Percentiles rank a stretch among this genome's conserved stretches.
Evolutionary conservation across 2,113 vertebrate species (phyloP).

Genomic region (Piprites chloris): DNA sequence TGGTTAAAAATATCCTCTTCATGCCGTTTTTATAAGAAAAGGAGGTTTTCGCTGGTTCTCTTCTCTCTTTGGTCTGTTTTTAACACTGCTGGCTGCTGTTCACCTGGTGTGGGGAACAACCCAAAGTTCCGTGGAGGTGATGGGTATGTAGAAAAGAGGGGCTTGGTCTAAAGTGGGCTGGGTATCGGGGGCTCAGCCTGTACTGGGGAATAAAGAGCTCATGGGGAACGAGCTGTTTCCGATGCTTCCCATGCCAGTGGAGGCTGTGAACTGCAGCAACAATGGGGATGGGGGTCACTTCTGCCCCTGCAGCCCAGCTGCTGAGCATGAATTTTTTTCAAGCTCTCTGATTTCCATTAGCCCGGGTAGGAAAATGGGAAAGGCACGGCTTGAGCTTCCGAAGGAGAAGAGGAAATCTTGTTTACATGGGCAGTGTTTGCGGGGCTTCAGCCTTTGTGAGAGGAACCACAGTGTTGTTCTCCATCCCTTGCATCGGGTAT

Average conservation of each 20-base stretch:
- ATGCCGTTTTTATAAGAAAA: not conserved
- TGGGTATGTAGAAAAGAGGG: not conserved
- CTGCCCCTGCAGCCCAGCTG: not conserved
- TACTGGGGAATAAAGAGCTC: not conserved
- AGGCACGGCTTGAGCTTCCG: not conserved
- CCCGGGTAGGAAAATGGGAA: slow-evolving; percentile 23
- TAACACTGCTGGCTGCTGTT: not conserved
- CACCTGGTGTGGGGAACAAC: not conserved
- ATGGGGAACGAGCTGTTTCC: rapidly evolving
- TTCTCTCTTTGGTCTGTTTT: not conserved
- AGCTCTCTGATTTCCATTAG: not conserved
- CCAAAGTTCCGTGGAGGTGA: not conserved
- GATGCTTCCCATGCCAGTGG: rapidly evolving
- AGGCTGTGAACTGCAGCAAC: not conserved
- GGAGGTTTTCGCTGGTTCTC: not conserved
- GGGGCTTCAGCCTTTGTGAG: not conserved
- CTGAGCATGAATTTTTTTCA: not conserved
- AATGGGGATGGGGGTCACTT: not conserved
- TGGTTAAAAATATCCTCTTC: not conserved
- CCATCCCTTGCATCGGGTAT: not conserved
- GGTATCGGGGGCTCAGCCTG: not conserved
- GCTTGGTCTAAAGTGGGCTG: not conserved
- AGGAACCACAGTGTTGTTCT: not conserved
- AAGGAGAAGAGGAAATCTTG: not conserved
- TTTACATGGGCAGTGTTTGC: not conserved